These are phyloP conservation scores for Syritta pipiens DNA, from an alignment of 2,888 invertebrate species.

Conservation along the genomic window DNA sequence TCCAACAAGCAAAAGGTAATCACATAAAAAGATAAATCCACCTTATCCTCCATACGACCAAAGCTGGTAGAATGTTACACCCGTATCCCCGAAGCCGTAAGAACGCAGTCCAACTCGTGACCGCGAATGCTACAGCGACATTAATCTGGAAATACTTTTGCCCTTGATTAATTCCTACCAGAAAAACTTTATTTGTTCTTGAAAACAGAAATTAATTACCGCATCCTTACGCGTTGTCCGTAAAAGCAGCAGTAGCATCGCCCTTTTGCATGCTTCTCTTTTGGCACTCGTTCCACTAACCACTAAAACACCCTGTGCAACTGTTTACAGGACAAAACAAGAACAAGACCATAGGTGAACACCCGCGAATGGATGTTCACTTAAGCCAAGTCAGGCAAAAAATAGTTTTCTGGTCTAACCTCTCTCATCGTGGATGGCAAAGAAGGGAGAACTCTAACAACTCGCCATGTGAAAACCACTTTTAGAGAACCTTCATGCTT, in stretches of 20 bases:
- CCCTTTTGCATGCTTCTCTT: conserved; percentile 13
- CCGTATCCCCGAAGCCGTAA: no score
- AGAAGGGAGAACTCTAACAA: not conserved
- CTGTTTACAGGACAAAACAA: conserved; percentile 16
- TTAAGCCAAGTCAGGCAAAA: conserved; percentile 56
- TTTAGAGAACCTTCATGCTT: not conserved
- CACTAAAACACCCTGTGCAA: conserved; percentile 22
- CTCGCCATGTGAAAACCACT: conserved; percentile 5
- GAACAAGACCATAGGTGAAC: conserved; percentile 49
- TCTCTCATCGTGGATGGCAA: conserved; percentile 22
- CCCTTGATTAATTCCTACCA: conserved; percentile 55
- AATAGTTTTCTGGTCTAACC: conserved; percentile 56
- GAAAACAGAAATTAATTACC: conserved; percentile 61
- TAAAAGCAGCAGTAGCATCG: conserved; percentile 6
- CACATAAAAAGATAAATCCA: no score
- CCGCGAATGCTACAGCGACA: conserved; percentile 39
- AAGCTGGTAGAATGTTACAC: no score
- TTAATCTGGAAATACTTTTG: conserved; percentile 62
- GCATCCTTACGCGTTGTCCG: conserved; percentile 30
- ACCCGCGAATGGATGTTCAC: conserved; percentile 51
- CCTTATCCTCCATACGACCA: no score
- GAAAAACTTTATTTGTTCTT: conserved; percentile 36
- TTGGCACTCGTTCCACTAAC: conserved; percentile 5
- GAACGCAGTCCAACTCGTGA: no score
- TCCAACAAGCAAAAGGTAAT: no score